Conservation (phyloP, 2,113 vertebrate genomes). For the Myiozetetes cayanensis region DNA sequence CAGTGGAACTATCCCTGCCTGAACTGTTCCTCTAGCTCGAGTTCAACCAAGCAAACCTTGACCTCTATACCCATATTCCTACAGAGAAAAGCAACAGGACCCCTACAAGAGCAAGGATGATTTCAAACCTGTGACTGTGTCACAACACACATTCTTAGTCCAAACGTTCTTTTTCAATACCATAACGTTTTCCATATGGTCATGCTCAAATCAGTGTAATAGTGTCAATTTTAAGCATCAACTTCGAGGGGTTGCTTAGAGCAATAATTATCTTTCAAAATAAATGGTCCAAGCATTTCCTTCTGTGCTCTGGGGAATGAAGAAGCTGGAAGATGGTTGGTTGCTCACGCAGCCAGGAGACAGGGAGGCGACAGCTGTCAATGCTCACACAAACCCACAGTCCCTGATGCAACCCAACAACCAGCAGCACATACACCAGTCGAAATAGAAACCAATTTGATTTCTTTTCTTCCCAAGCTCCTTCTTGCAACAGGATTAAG, state of each 20-base stretch:
- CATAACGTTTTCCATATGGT: constrained; percentile 3
- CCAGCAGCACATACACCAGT: background rate
- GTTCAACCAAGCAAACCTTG: background rate
- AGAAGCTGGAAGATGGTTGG: background rate
- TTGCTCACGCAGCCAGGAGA: background rate
- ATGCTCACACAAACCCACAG: background rate
- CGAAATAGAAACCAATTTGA: background rate
- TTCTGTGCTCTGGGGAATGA: background rate
- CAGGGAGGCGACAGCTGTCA: background rate
- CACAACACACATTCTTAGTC: background rate
- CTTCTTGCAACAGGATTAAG: background rate
- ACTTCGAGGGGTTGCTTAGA: background rate
- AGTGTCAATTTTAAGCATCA: background rate
- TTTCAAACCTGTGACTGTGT: background rate
- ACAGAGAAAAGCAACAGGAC: background rate
- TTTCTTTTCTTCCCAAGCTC: background rate
- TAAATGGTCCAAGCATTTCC: background rate
- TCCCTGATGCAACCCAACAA: background rate
- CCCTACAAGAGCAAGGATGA: background rate
- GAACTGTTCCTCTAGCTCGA: background rate
- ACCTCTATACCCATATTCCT: background rate
- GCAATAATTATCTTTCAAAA: constrained; percentile 23
- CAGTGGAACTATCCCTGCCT: background rate
- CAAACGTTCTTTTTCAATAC: background rate
- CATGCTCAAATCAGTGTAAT: background rate